These are phyloP conservation scores for Cactoblastis cactorum DNA, from an alignment of 2,888 invertebrate genomes.

Conservation along the genomic window DNA sequence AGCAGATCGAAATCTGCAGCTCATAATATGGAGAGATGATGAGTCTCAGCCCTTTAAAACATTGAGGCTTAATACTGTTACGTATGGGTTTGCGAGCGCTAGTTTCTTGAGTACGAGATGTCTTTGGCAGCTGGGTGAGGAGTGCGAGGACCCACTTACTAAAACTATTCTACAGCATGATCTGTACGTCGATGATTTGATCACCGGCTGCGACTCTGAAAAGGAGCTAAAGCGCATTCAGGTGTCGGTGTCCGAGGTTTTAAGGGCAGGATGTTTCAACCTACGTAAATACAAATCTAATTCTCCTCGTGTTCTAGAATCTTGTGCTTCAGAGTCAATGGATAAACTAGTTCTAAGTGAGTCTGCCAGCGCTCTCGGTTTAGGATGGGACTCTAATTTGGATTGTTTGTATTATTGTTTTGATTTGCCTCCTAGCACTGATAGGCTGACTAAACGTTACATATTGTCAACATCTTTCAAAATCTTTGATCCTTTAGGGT, in stretches of 20 bases:
- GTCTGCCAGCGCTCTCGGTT: slow-evolving; percentile 17
- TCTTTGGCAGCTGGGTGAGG: slow-evolving; percentile 29
- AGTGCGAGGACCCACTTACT: slow-evolving; percentile 20
- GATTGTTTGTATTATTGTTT: slow-evolving; percentile 20
- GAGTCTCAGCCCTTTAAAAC: slow-evolving; percentile 19
- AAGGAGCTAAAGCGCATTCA: slow-evolving; percentile 15
- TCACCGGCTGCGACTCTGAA: slow-evolving; percentile 21
- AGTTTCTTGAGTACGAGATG: slow-evolving; percentile 27
- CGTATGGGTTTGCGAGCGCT: slow-evolving; percentile 34
- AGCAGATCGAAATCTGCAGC: slow-evolving; percentile 21
- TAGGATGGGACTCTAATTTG: slow-evolving; percentile 21
- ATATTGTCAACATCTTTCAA: slow-evolving; percentile 8
- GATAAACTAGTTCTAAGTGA: slow-evolving; percentile 23
- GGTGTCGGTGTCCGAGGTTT: slow-evolving; percentile 11
- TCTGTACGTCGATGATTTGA: slow-evolving; percentile 28
- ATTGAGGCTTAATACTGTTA: slow-evolving; percentile 31
- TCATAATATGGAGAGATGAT: slow-evolving; percentile 26
- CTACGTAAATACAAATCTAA: slow-evolving; percentile 24
- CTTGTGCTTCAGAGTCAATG: slow-evolving; percentile 13
- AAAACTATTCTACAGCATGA: slow-evolving; percentile 28
- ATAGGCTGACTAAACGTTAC: slow-evolving; percentile 20
- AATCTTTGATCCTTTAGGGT: slow-evolving; percentile 19
- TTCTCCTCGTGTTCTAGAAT: background rate
- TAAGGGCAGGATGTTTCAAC: slow-evolving; percentile 21
- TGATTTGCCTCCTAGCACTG: too few species aligned